Base-by-base conservation (phyloP, 2,797 vertebrate species). In the Huso huso region DNA sequence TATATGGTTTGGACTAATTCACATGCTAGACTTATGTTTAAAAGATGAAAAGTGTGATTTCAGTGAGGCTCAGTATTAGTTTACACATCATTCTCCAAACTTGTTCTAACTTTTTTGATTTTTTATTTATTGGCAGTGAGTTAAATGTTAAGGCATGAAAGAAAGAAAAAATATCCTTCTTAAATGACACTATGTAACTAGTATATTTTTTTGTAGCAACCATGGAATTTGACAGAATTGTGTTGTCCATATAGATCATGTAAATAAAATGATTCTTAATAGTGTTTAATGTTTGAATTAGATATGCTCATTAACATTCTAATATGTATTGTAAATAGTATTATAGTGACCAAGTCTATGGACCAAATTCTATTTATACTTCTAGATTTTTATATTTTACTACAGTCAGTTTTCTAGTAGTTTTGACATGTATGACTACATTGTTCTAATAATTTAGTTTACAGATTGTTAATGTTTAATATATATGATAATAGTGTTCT, bases 311-410 rank as follows among this genome's bases (percentile, higher is more conserved):
- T 85, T 81, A 83, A 82, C 83, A 85, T 89, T 88, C 87, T 90
- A 87, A 89, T 86, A 84, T 93, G 93, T 85, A 84, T 76, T 91
- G 88, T 97, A 97, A 90, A 96, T 95, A 95, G 91, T 92, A 92
- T 86, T 87, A 85, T 92, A 91, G 88, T 90, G 86, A 91, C 84
- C 81, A 81, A 72, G 73, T 90, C 73, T 79, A 92, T 89, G 94
- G 92, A 96, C 93, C 94, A 96, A 96, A 97, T 94, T 95, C 90
- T 98, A 98, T 98, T 98, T 98, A 97, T 98, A 94, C 93, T 90
- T 91, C 88, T 97, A 97, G 94, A 94, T 92, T 96, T 96, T 95
- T 95, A 94, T 95, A 97, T 94, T 93, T 93, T 86, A 93, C 89
- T 89, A 87, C 90, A 81, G 81, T 93, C 85, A 78, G 88, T 92